Base-by-base conservation (phyloP, 2,797 vertebrate genomes). In the Lithobates pipiens region DNA sequence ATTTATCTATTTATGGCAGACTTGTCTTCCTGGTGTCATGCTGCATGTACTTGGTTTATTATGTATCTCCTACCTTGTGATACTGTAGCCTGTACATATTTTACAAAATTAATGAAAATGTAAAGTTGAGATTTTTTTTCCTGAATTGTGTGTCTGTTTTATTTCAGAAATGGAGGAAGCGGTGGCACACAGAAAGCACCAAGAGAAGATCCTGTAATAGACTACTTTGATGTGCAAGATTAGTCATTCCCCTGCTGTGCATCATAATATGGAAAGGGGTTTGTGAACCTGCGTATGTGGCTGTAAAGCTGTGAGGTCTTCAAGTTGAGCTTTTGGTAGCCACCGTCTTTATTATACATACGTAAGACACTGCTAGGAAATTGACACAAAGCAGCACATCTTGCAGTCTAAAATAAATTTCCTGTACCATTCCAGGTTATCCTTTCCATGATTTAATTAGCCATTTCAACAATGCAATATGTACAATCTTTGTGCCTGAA, bases 141-240 rank as follows among this genome's bases (percentile, higher is more conserved):
- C 44, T 46, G 10, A 46, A 46, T 23, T 61, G 2, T 61, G 10
- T 61, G 61, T 89, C 54, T 88, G 91, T 89, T 93, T 90, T 94
- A 91, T 74, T 90, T 11, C 54, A 99, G 97, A 92, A 91, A 88
- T 68, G 85, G 89, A 87, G 93, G 94, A 42, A 91, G 88, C 86
- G 92, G 90, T 88, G 90, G 91, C 91, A 94, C 96, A 92, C 95
- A 95, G n/a, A 98, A 95, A 92, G 92, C 94, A 68, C 88, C 94
- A 44, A 97, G 97, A 91, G 96, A 97, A 80, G 97, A 99, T 86
- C 95, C 97, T 1, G 79, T 95, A n/a, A 97, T 99, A 68, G 98
- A 99, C 94, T 99, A 99, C 91, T 99, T 99, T 91, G 98, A 99
- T 88, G 97, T 99, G 85, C 98, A 99, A 90, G 98, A 99, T 91